A percentile compares a stretch with the other conserved stretches of the same genome.
Evolutionary conservation across 2,797 vertebrate species (phyloP).

Genomic region (Threskiornis aethiopicus): DNA sequence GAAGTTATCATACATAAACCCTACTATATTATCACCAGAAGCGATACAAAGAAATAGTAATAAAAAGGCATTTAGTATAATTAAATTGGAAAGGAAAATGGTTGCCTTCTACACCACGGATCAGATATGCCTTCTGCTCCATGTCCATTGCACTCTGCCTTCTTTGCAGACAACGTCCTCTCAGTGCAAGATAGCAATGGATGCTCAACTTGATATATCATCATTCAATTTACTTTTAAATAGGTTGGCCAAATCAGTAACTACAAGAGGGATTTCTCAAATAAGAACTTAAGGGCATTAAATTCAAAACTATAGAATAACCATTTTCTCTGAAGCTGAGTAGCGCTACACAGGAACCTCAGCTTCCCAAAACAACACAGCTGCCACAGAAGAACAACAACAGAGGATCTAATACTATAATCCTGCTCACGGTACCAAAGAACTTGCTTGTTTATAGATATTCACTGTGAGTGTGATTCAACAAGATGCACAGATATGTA

Average conservation of each 20-base stretch:
- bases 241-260: neutral
- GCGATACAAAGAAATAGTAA: neutral
- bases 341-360: neutral
- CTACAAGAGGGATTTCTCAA: neutral
- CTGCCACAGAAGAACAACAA: neutral
- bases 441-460: neutral
- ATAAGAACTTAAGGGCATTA: neutral
- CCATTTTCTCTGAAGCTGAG: neutral
- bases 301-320: neutral
- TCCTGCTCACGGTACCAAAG: neutral
- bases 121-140: accelerated
- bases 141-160: too few relatives aligned
- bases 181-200: neutral
- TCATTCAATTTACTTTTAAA: neutral
- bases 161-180: neutral
- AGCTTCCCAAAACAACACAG: neutral
- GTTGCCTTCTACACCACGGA: neutral
- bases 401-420: neutral
- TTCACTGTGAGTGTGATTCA: neutral
- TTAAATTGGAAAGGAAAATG: neutral
- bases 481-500: neutral
- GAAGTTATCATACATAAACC: neutral
- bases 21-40: neutral
- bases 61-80: neutral
- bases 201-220: neutral